phyloP scores from a whole-genome alignment of 1,140 invertebrate genomes.

The Ceratosolen solmsi region DNA sequence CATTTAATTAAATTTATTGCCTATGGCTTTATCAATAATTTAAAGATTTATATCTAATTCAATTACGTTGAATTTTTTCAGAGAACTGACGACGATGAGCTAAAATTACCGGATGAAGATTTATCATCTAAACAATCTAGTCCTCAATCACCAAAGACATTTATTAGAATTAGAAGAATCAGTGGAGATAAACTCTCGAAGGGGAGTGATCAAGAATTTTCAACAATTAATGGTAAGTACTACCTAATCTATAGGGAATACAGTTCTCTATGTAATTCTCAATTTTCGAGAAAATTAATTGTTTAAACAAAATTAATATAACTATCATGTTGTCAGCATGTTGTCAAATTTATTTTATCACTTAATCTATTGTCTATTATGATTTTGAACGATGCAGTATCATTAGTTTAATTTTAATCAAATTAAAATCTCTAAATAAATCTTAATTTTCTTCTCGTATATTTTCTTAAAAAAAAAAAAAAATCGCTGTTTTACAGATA shows the following conservation, averaged over 20 bases:
- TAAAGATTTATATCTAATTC: neutral
- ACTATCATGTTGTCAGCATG: too few relatives aligned
- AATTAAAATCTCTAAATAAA: too few relatives aligned
- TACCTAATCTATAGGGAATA: too few relatives aligned
- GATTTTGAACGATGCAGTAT: neutral
- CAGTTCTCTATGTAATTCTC: too few relatives aligned
- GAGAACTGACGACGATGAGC: neutral
- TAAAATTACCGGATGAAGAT: neutral
- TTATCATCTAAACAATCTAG: conserved; percentile 6
- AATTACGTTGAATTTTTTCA: conserved; percentile 1
- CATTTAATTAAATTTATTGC: too few relatives aligned
- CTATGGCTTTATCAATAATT: too few relatives aligned
- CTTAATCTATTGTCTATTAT: too few relatives aligned
- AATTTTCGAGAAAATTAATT: too few relatives aligned
- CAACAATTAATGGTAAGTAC: conserved; percentile 47
- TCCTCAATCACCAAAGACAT: conserved; percentile 43
- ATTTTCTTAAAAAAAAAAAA: too few relatives aligned
- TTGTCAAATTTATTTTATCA: too few relatives aligned
- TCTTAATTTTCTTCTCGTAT: too few relatives aligned
- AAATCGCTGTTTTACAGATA: neutral
- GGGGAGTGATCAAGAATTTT: conserved; percentile 28
- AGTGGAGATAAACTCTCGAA: conserved; percentile 68
- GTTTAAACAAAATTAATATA: too few relatives aligned
- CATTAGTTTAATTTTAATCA: neutral
- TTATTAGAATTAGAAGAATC: conserved; percentile 66